A percentile compares a stretch with the other conserved stretches of the same genome.
Evolutionary conservation across 2,888 invertebrate species (phyloP).

Genomic region (Hirtodrosophila alboralis): DNA sequence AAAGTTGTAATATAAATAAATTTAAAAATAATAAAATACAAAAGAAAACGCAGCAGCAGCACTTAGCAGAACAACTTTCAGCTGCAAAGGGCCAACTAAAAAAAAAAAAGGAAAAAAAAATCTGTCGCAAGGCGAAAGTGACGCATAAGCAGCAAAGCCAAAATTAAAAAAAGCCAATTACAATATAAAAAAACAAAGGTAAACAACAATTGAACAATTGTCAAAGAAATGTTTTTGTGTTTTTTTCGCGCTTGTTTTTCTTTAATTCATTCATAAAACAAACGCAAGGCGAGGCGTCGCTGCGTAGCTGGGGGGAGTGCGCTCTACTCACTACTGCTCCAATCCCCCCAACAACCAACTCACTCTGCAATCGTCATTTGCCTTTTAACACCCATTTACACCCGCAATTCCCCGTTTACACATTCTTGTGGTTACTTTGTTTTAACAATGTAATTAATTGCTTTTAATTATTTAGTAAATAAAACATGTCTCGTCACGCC

Average conservation of each 20-base stretch:
- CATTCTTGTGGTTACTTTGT: constrained; percentile 19
- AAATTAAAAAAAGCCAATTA: constrained; percentile 8
- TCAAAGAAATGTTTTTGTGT: constrained; percentile 4
- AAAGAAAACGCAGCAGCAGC: constrained; percentile 10
- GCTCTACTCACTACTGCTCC: background rate
- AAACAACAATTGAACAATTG: constrained; percentile 39
- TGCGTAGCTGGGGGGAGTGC: constrained; percentile 43
- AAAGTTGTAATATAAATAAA: constrained; percentile 7
- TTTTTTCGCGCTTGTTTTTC: background rate
- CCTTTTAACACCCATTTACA: background rate
- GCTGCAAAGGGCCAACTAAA: constrained; percentile 34
- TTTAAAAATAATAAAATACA: constrained; percentile 9
- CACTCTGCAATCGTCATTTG: background rate
- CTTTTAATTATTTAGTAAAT: constrained; percentile 24
- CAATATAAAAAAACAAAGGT: constrained; percentile 32
- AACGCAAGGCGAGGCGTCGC: constrained; percentile 28
- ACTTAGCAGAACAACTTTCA: constrained; percentile 3
- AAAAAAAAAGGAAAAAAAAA: constrained; percentile 22
- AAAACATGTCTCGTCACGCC: background rate
- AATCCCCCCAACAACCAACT: background rate
- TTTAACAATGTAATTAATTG: constrained; percentile 22
- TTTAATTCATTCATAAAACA: constrained; percentile 66
- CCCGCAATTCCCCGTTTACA: constrained; percentile 8
- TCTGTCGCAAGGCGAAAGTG: constrained; percentile 47
- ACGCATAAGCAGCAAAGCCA: constrained; percentile 34